Conservation (phyloP, 2,797 vertebrate genomes). For the Tympanoctomys barrerae region DNA sequence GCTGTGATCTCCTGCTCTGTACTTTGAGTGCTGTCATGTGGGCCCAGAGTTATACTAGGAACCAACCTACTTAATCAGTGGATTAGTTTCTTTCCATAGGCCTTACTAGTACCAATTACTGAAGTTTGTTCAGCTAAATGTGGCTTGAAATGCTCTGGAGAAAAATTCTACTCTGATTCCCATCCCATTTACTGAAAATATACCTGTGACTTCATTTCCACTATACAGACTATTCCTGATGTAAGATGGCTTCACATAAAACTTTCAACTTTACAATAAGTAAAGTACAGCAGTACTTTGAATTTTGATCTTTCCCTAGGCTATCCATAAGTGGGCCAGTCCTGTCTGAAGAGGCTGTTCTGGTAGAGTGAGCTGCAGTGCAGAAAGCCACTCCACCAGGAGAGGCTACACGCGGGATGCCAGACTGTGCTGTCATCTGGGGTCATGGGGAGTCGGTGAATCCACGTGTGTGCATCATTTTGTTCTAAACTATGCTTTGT, state of each 20-base stretch:
- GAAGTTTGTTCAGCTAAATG: not conserved
- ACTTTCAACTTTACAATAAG: not conserved
- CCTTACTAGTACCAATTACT: not conserved
- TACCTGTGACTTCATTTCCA: not conserved
- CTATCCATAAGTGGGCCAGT: not conserved
- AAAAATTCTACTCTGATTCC: not conserved
- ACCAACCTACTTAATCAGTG: not conserved
- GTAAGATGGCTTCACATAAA: not conserved
- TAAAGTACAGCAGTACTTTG: not conserved
- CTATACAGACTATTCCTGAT: too few relatives aligned
- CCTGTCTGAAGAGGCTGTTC: too few relatives aligned
- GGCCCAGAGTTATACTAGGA: not conserved
- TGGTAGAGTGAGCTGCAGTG: too few relatives aligned
- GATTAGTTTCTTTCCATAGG: not conserved
- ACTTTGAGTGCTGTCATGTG: rapidly evolving
- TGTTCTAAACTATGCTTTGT: not conserved
- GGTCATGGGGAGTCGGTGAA: not conserved
- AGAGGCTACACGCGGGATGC: too few relatives aligned
- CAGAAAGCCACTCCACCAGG: too few relatives aligned
- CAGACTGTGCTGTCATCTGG: rapidly evolving
- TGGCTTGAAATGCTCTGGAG: not conserved
- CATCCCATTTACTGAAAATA: not conserved
- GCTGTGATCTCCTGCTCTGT: not conserved
- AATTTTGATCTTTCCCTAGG: too few relatives aligned
- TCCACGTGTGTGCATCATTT: not conserved